A percentile compares a stretch with the other conserved stretches of the same genome.
phyloP scores from a whole-genome alignment of 2,888 invertebrate species.

The Sarcophaga caerulescens region DNA sequence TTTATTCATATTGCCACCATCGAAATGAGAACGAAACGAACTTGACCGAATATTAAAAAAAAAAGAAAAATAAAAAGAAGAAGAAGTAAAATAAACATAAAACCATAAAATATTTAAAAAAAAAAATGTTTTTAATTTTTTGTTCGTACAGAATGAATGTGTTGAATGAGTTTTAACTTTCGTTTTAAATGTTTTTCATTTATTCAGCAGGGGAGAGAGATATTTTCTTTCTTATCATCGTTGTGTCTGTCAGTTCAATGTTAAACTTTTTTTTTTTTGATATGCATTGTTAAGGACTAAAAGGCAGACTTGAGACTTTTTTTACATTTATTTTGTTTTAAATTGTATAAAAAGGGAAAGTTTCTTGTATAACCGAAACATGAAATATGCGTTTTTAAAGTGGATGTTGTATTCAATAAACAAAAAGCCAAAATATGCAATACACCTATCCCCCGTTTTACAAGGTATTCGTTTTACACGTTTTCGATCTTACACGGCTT shows the following conservation, averaged over 20 bases:
- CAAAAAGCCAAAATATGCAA: neutral
- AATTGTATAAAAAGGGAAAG: constrained; percentile 52
- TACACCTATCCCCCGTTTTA: no score
- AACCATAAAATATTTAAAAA: neutral
- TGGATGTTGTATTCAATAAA: neutral
- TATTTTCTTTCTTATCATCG: neutral
- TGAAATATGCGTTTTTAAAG: neutral
- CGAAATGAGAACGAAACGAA: constrained; percentile 11
- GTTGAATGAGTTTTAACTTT: constrained; percentile 51
- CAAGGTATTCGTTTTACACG: no score
- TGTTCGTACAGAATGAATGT: constrained; percentile 7
- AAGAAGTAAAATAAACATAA: neutral
- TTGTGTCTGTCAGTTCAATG: constrained; percentile 44
- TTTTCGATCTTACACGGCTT: no score
- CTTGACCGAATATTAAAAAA: constrained; percentile 6
- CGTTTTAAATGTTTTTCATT: constrained; percentile 38
- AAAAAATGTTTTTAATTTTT: neutral
- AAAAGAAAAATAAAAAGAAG: neutral
- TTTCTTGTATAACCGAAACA: neutral
- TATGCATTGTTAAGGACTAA: constrained; percentile 48
- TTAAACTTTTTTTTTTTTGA: constrained; percentile 47
- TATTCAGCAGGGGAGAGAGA: neutral
- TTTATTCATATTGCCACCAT: neutral
- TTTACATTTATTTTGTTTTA: constrained; percentile 14
- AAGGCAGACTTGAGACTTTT: neutral